Conservation (phyloP, 2,888 invertebrate genomes). For the Diadegma fenestrale region DNA sequence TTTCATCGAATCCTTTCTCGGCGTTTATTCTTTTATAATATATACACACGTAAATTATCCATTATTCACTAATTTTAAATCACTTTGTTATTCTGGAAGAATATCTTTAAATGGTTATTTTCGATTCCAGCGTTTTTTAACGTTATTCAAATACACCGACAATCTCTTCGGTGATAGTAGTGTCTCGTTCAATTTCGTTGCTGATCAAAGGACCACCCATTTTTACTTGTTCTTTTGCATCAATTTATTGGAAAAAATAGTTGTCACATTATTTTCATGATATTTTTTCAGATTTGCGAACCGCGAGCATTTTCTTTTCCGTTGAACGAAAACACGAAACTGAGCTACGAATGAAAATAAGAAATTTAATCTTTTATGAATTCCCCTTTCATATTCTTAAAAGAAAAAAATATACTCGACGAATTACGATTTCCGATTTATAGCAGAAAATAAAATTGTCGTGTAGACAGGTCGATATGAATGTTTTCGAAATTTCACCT, state of each 20-base stretch:
- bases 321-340: background rate
- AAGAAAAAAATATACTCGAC: too few species aligned
- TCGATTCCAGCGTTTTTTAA: background rate
- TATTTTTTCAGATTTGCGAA: background rate
- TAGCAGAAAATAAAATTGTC: background rate
- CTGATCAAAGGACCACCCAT: background rate
- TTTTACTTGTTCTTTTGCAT: background rate
- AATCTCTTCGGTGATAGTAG: background rate
- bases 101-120: conserved; percentile 2
- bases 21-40: conserved; percentile 3
- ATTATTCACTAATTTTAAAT: conserved; percentile 10
- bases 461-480: background rate
- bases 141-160: background rate
- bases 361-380: too few species aligned
- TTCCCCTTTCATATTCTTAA: too few species aligned
- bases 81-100: conserved; percentile 16
- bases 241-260: background rate
- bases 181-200: background rate
- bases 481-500: conserved; percentile 1
- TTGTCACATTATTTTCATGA: background rate
- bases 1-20: conserved; percentile 12
- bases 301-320: background rate
- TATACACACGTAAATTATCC: background rate
- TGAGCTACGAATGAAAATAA: background rate
- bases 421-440: background rate